Percentiles rank a stretch among this genome's conserved stretches.
Conservation (phyloP, 2,113 vertebrate species). For the Carlito syrichta region DNA sequence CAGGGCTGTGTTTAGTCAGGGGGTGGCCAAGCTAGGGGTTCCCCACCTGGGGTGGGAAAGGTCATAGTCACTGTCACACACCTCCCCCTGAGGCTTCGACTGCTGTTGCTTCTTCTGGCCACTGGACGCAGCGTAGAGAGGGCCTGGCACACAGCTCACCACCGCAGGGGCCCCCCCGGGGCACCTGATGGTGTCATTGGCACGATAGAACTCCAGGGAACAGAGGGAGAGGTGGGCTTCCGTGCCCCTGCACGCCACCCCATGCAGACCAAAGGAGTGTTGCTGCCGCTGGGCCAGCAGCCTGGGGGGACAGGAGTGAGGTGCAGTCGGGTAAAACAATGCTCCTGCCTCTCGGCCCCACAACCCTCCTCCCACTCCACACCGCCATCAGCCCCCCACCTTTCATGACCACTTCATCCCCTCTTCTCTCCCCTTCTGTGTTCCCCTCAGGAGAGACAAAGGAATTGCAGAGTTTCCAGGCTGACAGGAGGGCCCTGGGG, state of each 20-base stretch:
- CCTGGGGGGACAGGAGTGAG: conserved; percentile 70
- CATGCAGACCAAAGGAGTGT: conserved; percentile 88
- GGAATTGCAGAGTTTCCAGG: not conserved
- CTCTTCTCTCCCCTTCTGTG: not conserved
- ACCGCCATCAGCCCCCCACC: not conserved
- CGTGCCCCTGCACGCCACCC: conserved; percentile 89
- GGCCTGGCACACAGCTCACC: conserved; percentile 92
- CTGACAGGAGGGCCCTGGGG: not conserved
- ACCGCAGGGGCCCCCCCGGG: conserved; percentile 85
- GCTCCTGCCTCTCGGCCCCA: not conserved
- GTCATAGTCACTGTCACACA: conserved; percentile 61
- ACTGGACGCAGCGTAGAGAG: conserved; percentile 79
- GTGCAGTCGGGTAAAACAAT: not conserved
- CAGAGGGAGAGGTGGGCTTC: conserved; percentile 95
- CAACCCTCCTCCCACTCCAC: not conserved
- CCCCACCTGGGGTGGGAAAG: not conserved
- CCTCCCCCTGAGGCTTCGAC: conserved; percentile 78
- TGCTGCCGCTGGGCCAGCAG: conserved; percentile 89
- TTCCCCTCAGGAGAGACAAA: not conserved
- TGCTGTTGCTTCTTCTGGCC: conserved; percentile 87
- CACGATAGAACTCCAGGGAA: conserved; percentile 88
- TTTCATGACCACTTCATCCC: not conserved
- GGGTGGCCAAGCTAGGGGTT: not conserved
- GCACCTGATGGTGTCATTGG: conserved; percentile 85
- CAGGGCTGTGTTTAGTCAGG: not conserved